Evolutionary conservation across 2,888 invertebrate species (phyloP).

Genomic region (Biston betularia): DNA sequence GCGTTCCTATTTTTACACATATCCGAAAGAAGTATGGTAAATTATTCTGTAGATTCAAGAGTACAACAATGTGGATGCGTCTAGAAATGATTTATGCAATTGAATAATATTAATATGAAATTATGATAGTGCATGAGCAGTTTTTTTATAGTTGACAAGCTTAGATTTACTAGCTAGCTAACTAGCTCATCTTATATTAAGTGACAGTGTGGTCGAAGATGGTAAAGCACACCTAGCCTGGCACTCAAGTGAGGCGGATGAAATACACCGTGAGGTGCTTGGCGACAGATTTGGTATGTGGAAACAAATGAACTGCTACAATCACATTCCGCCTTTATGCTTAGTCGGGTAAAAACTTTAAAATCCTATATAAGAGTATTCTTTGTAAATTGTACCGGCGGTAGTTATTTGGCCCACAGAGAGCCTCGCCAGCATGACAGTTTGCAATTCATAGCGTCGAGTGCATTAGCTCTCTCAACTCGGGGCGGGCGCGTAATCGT

Average conservation of each 20-base stretch:
- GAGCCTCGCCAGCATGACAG: conserved; percentile 62
- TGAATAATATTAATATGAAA: no score
- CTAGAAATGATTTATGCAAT: not conserved
- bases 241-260: no score
- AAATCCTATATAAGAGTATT: not conserved
- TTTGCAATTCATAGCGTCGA: conserved; percentile 80
- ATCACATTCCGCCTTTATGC: not conserved
- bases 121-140: no score
- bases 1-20: conserved; percentile 14
- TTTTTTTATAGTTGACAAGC: no score
- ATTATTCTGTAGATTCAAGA: not conserved
- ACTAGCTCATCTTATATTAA: no score
- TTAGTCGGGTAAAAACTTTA: not conserved
- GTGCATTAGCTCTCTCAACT: conserved; percentile 79
- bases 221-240: no score
- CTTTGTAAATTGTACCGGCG: not conserved
- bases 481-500: conserved; percentile 76
- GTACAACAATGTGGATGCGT: not conserved
- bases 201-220: no score
- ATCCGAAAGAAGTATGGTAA: not conserved
- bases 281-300: no score
- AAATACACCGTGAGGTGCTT: no score
- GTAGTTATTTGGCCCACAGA: conserved; percentile 32
- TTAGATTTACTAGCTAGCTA: no score
- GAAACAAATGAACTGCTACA: not conserved